Percentiles rank a stretch among this genome's conserved stretches.
These are phyloP conservation scores for Mormyrops boulengeri DNA, from an alignment of 2,797 vertebrate genomes.

Conservation along the genomic window DNA sequence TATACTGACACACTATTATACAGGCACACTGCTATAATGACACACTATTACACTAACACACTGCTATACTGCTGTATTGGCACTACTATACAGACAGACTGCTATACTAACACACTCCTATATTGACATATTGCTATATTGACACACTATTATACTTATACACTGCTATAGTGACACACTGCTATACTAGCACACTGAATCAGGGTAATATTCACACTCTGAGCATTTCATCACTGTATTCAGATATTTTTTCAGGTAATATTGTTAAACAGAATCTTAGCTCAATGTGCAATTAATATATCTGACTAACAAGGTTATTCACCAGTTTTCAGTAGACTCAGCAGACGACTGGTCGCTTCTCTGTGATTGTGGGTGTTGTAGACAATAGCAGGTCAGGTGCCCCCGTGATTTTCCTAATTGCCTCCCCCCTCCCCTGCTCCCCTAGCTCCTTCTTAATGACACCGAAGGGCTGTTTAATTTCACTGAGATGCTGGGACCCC, in stretches of 20 bases:
- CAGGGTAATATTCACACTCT: background rate
- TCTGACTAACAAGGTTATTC: background rate
- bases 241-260: background rate
- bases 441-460: constrained; percentile 73
- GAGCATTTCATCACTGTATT: background rate
- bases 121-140: background rate
- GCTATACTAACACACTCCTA: background rate
- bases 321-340: background rate
- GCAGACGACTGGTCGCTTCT: background rate
- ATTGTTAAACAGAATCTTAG: background rate
- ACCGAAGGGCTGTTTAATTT: constrained; percentile 73
- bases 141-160: background rate
- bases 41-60: background rate
- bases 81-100: no score
- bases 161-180: background rate
- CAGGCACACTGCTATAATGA: background rate
- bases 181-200: background rate
- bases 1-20: background rate
- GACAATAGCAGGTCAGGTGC: background rate
- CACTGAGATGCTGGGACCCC: constrained; percentile 65
- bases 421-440: constrained; percentile 8
- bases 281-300: background rate
- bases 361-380: background rate
- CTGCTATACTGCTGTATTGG: background rate
- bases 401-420: background rate